Conservation (phyloP, 2,888 invertebrate species). For the Drosophila mayaguana region DNA sequence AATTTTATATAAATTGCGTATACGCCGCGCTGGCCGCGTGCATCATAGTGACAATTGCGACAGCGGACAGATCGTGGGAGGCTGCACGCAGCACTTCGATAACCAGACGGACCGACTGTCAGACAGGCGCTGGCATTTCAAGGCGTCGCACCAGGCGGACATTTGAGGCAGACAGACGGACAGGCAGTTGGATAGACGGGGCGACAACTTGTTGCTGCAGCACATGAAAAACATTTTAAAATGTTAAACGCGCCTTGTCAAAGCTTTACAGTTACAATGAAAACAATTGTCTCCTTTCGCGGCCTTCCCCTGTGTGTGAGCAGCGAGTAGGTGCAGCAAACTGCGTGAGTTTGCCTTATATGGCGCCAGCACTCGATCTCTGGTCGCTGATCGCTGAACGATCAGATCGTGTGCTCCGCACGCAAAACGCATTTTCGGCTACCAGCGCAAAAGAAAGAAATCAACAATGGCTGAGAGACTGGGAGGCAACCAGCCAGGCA, state of each 20-base stretch:
- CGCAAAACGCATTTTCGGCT: constrained; percentile 75
- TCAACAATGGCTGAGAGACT: constrained; percentile 51
- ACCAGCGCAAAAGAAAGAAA: constrained; percentile 46
- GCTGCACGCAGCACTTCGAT: constrained; percentile 36
- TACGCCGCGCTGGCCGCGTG: constrained; percentile 46
- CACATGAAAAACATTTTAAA: constrained; percentile 79
- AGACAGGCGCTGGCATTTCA: constrained; percentile 20
- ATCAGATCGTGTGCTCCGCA: constrained; percentile 50
- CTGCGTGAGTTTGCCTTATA: constrained; percentile 67
- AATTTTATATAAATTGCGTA: constrained; percentile 63
- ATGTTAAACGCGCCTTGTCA: constrained; percentile 73
- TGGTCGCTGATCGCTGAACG: constrained; percentile 22
- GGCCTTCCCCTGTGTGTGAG: constrained; percentile 32
- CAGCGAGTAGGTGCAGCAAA: constrained; percentile 70
- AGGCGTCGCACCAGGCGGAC: constrained; percentile 63
- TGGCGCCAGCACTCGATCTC: constrained; percentile 62
- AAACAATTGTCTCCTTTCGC: constrained; percentile 56
- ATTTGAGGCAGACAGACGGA: constrained; percentile 20
- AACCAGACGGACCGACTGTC: constrained; percentile 12
- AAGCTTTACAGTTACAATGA: constrained; percentile 64
- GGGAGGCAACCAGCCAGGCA: background rate
- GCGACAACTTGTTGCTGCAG: constrained; percentile 53
- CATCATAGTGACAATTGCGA: constrained; percentile 56
- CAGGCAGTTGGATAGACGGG: constrained; percentile 25
- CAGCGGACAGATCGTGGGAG: constrained; percentile 80